Evolutionary conservation across 53 echinoderm and acorn worm genomes (phyloP), one percentile per base, ranked within the genome.

Genomic region (Mesocentrotus franciscanus): DNA sequence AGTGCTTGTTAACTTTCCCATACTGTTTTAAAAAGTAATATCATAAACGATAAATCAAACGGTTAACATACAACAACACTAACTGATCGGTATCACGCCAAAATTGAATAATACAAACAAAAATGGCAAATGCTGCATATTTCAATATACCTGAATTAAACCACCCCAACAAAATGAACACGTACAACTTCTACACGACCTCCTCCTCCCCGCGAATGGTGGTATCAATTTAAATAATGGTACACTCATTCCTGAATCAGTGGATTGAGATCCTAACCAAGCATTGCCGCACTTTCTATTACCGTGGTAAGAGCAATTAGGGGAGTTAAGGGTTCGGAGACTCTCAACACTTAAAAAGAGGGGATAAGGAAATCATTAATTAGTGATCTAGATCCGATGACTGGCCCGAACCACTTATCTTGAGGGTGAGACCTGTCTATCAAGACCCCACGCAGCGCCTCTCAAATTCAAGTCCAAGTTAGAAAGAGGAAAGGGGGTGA

Each of bases 361-460:
- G 36, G 64, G 91, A 33, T 61, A 35, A 64, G 91, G 91, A 91
- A 91, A 91, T 62, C 66, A 91, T 91, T 91, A 66, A 91, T 91
- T 66, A 91, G 62, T 33, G 91, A 62, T 61, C 66, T 61, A 66
- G 91, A 57, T 91, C 91, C 91, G 66, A 35, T 66, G 66, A 66
- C 22, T n/a, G 66, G 36, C 32, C 35, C 58, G 91, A 61, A 35
- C 61, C 39, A 64, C 66, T 91, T 64, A 91, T 91, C 90, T 90
- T 60, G 22, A 90, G 61, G 58, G 60, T 90, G 90, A 60, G n/a
- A 90, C 60, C 90, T 60, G 90, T 60, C 90, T 8, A 27, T 59
- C 90, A 29, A 60, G 90, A 90, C 90, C 90, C 60, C 58, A n/a
- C 29, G 29, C 61, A 60, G 20, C 7, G 90, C 24, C 90, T 26